These are phyloP conservation scores for Nematopogon swammerdamellus DNA, from an alignment of 2,888 invertebrate species.

Conservation along the genomic window DNA sequence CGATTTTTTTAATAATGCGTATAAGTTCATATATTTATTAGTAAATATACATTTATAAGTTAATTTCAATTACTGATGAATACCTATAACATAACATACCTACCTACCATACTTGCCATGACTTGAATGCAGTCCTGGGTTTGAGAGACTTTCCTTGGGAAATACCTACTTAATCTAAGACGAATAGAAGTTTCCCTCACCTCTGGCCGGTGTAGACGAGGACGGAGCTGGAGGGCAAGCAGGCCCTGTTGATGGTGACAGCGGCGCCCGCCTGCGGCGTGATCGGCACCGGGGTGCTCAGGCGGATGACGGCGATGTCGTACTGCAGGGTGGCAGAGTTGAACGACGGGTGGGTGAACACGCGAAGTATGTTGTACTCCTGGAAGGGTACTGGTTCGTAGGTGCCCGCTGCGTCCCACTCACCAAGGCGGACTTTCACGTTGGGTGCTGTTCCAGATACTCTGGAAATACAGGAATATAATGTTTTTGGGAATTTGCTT, in stretches of 20 bases:
- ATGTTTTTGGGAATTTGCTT: too few species aligned
- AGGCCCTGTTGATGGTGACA: constrained; percentile 59
- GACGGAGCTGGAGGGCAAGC: constrained; percentile 47
- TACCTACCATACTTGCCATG: too few species aligned
- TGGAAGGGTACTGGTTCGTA: constrained; percentile 64
- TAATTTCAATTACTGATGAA: too few species aligned
- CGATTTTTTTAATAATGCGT: too few species aligned
- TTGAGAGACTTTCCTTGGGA: too few species aligned
- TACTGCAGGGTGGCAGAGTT: constrained; percentile 71
- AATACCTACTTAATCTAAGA: too few species aligned
- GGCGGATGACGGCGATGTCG: constrained; percentile 75
- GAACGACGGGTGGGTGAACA: constrained; percentile 64
- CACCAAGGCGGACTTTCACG: constrained; percentile 69
- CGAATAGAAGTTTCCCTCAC: constrained; percentile 17
- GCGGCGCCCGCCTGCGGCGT: constrained; percentile 39
- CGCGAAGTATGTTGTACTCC: constrained; percentile 56
- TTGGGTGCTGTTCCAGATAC: constrained; percentile 45
- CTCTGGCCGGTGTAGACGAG: constrained; percentile 46
- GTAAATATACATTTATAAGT: too few species aligned
- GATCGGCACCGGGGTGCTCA: constrained; percentile 58
- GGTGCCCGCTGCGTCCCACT: constrained; percentile 68
- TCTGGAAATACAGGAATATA: too few species aligned
- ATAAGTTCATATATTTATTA: too few species aligned
- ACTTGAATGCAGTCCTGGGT: too few species aligned
- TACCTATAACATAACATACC: too few species aligned